Percentiles rank a stretch among this genome's conserved stretches.
These are phyloP conservation scores for Triplophysa bombifrons DNA, from an alignment of 2,797 vertebrate species.

Conservation along the genomic window DNA sequence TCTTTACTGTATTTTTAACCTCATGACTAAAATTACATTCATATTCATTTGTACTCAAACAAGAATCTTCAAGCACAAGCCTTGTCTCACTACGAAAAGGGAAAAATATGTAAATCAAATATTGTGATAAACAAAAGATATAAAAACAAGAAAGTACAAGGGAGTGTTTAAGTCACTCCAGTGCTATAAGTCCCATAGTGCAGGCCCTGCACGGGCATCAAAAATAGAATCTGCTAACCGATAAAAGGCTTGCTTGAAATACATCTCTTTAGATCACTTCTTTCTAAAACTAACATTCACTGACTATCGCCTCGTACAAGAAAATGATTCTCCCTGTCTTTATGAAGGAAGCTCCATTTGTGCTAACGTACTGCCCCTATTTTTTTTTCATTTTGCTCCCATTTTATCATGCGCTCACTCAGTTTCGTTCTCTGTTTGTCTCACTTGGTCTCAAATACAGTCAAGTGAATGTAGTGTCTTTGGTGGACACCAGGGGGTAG, in stretches of 20 bases:
- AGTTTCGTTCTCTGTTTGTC: conserved; percentile 47
- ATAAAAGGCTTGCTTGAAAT: conserved; percentile 50
- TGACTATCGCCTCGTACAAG: conserved; percentile 33
- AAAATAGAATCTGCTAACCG: conserved; percentile 60
- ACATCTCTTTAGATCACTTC: conserved; percentile 46
- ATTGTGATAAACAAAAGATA: conserved; percentile 75
- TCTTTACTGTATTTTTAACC: conserved; percentile 77
- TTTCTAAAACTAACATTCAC: conserved; percentile 49
- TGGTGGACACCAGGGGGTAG: conserved; percentile 64
- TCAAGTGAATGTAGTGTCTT: conserved; percentile 70
- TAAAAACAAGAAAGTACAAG: conserved; percentile 66
- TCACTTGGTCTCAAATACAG: conserved; percentile 55
- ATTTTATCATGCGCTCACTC: conserved; percentile 37
- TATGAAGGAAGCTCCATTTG: conserved; percentile 49
- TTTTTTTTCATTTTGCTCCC: conserved; percentile 13
- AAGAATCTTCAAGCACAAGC: conserved; percentile 71
- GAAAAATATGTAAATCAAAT: conserved; percentile 68
- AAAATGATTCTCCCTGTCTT: conserved; percentile 20
- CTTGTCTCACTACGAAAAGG: conserved; percentile 74
- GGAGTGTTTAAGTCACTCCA: conserved; percentile 67
- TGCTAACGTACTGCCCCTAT: conserved; percentile 38
- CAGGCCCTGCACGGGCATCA: conserved; percentile 57
- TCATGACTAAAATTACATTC: conserved; percentile 86
- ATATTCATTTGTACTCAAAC: conserved; percentile 74
- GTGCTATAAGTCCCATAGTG: conserved; percentile 69